Evolutionary conservation across 2,888 invertebrate genomes (phyloP).

Genomic region (Tetheella fluctuosa): DNA sequence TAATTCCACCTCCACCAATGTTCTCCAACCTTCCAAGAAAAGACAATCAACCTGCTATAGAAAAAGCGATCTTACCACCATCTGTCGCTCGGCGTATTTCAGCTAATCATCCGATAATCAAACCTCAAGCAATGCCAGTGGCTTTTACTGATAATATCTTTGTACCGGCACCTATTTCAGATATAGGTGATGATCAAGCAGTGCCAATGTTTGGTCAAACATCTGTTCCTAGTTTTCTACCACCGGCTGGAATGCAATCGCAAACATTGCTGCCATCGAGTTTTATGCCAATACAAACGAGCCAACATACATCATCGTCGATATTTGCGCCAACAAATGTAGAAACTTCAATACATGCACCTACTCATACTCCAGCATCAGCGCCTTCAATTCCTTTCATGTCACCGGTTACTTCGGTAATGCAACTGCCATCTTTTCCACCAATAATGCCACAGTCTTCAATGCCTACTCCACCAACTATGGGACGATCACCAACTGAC

Average conservation of each 20-base stretch:
- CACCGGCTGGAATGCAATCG: slow-evolving; percentile 15
- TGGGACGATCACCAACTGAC: neutral
- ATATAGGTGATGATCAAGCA: neutral
- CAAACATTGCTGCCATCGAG: slow-evolving; percentile 5
- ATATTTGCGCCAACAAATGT: slow-evolving; percentile 16
- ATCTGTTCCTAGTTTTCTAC: too few species aligned
- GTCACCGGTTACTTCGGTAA: neutral
- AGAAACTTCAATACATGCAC: neutral
- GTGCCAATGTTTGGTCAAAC: too few species aligned
- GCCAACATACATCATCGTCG: slow-evolving; percentile 16
- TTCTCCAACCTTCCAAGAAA: slow-evolving; percentile 57
- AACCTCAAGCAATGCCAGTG: slow-evolving; percentile 45
- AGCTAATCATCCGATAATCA: slow-evolving; percentile 63
- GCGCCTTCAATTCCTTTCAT: neutral
- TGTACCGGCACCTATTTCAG: slow-evolving; percentile 48
- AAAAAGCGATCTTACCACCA: slow-evolving; percentile 67
- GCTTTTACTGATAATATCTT: slow-evolving; percentile 58
- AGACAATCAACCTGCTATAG: slow-evolving; percentile 45
- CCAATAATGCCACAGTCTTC: neutral
- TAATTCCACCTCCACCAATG: slow-evolving; percentile 76
- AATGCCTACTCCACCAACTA: neutral
- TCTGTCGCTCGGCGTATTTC: slow-evolving; percentile 73
- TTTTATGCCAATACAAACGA: slow-evolving; percentile 11
- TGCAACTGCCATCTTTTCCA: neutral
- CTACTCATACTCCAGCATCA: neutral